Conservation (phyloP, 2,888 invertebrate species). For the Epistrophe eligans region DNA sequence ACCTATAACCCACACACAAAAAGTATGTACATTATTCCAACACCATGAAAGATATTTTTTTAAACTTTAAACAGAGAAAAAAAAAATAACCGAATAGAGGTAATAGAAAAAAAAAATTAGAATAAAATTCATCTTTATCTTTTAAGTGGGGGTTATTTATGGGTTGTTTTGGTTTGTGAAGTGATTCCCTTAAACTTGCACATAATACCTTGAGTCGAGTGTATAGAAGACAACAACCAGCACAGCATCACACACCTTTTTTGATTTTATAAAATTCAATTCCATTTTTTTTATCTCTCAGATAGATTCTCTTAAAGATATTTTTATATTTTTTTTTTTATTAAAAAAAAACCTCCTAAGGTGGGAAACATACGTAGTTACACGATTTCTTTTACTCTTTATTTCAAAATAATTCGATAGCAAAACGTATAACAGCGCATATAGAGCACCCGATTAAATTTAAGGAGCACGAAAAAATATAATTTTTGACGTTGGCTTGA, state of each 20-base stretch:
- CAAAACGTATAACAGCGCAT: slow-evolving; percentile 28
- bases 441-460: slow-evolving; percentile 33
- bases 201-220: slow-evolving; percentile 13
- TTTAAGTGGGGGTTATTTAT: slow-evolving; percentile 72
- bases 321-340: not conserved
- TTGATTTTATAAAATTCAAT: slow-evolving; percentile 40
- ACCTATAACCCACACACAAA: not conserved
- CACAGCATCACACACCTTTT: slow-evolving; percentile 34
- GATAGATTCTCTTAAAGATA: slow-evolving; percentile 44
- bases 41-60: slow-evolving; percentile 38
- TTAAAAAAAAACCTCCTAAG: not conserved
- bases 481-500: not conserved
- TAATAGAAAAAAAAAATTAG: slow-evolving; percentile 42
- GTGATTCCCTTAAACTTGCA: slow-evolving; percentile 50
- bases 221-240: not conserved
- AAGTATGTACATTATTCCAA: not conserved
- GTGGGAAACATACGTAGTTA: slow-evolving; percentile 12
- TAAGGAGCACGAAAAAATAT: not conserved
- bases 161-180: slow-evolving; percentile 58
- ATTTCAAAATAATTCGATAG: slow-evolving; percentile 23
- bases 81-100: not conserved
- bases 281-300: slow-evolving; percentile 55
- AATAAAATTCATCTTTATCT: slow-evolving; percentile 73
- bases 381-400: slow-evolving; percentile 5
- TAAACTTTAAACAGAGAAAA: not conserved